Evolutionary conservation across 2,888 invertebrate genomes (phyloP).

Genomic region (Arrhopalites spinosus): DNA sequence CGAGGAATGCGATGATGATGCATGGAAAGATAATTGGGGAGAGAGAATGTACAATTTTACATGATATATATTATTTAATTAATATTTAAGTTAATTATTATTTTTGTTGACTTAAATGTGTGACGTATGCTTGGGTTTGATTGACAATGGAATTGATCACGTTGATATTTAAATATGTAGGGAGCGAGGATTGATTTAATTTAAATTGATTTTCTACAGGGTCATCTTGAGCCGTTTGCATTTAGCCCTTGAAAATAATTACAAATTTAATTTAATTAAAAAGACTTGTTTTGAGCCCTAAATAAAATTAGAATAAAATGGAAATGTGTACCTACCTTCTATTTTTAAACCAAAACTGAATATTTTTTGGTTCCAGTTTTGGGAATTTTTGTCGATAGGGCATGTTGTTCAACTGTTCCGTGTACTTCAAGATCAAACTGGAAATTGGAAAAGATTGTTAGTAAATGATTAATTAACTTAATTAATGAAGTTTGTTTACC

Average conservation of each 20-base stretch:
- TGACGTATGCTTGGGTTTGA: too few relatives aligned
- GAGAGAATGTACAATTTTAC: too few relatives aligned
- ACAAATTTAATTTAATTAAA: too few relatives aligned
- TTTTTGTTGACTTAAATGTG: too few relatives aligned
- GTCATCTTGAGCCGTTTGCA: constrained; percentile 91
- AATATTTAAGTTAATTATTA: too few relatives aligned
- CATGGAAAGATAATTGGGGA: too few relatives aligned
- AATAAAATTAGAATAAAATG: neutral
- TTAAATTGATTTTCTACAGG: constrained; percentile 3
- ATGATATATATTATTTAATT: too few relatives aligned
- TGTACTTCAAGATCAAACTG: constrained; percentile 92
- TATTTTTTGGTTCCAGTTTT: constrained; percentile 97
- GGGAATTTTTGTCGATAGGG: constrained; percentile 98
- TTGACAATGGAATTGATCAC: neutral
- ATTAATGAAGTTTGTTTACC: too few relatives aligned
- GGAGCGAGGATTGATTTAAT: neutral
- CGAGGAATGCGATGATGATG: too few relatives aligned
- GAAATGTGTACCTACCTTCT: constrained; percentile 62
- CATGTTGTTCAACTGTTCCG: constrained; percentile 95
- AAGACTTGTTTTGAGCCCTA: too few relatives aligned
- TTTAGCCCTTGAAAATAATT: constrained; percentile 72
- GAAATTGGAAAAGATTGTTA: too few relatives aligned
- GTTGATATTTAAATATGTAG: neutral
- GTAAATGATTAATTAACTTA: too few relatives aligned
- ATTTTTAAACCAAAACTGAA: constrained; percentile 99